Conservation (phyloP, 2,888 invertebrate species). For the Cerceris ruficornis region DNA sequence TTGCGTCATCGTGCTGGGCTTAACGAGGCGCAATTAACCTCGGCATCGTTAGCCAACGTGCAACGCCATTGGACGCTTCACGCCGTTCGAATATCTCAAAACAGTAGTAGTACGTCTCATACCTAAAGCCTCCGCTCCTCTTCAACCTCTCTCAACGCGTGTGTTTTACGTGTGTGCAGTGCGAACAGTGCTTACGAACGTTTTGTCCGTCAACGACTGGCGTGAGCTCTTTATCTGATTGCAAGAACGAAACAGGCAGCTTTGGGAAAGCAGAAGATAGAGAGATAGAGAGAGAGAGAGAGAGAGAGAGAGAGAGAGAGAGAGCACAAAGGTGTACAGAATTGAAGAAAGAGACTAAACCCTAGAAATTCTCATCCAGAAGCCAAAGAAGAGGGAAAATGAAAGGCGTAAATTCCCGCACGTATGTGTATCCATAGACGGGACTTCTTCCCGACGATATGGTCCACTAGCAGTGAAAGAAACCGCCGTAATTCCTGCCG, state of each 20-base stretch:
- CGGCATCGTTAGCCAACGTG: slow-evolving; percentile 56
- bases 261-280: background rate
- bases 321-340: background rate
- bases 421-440: slow-evolving; percentile 22
- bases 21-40: slow-evolving; percentile 66
- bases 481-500: slow-evolving; percentile 23
- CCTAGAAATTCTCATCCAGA: too few relatives aligned
- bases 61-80: slow-evolving; percentile 35
- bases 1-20: slow-evolving; percentile 43
- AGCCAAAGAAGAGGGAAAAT: too few relatives aligned
- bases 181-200: slow-evolving; percentile 37
- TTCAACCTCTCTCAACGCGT: too few relatives aligned
- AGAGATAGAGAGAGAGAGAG: background rate
- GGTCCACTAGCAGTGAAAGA: slow-evolving; percentile 12
- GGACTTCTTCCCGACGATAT: slow-evolving; percentile 15
- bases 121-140: too few relatives aligned
- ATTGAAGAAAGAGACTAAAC: background rate
- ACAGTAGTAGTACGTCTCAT: background rate
- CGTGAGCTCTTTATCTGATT: slow-evolving; percentile 16
- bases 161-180: slow-evolving; percentile 5
- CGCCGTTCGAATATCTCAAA: slow-evolving; percentile 30
- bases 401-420: background rate
- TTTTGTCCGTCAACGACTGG: background rate
- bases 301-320: slow-evolving; percentile 13
- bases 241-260: background rate